Evolutionary conservation across 2,113 vertebrate genomes (phyloP).

Genomic region (Pelusios castaneus): DNA sequence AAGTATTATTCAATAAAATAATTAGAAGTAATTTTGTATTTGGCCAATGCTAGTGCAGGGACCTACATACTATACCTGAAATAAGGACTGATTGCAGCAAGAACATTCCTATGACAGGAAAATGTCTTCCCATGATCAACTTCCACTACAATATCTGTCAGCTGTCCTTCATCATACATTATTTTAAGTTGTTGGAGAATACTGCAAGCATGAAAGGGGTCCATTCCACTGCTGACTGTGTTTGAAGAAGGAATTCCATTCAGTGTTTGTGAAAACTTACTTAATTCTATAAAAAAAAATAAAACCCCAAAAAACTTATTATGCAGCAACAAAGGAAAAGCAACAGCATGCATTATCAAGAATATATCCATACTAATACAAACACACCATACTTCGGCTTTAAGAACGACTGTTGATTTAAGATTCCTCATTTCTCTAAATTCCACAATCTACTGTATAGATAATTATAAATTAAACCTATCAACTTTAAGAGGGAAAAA

Average conservation of each 20-base stretch:
- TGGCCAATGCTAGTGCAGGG: not conserved
- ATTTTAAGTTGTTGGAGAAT: slow-evolving; percentile 97
- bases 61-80: slow-evolving; percentile 85
- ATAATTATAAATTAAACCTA: not conserved
- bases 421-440: not conserved
- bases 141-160: slow-evolving; percentile 97
- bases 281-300: slow-evolving; percentile 84
- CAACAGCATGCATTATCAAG: accelerated
- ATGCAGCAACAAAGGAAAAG: accelerated
- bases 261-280: slow-evolving; percentile 94
- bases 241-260: slow-evolving; percentile 90
- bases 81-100: slow-evolving; percentile 98
- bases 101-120: slow-evolving; percentile 97
- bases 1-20: not conserved
- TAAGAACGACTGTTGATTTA: not conserved
- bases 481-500: not conserved
- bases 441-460: not conserved
- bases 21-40: not conserved
- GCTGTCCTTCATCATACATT: slow-evolving; percentile 96
- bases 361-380: not conserved
- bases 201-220: slow-evolving; percentile 94
- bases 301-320: slow-evolving; percentile 38
- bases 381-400: not conserved
- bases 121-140: slow-evolving; percentile 98
- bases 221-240: slow-evolving; percentile 87